Conservation (phyloP, 2,888 invertebrate species). For the Stegophylla sp. region DNA sequence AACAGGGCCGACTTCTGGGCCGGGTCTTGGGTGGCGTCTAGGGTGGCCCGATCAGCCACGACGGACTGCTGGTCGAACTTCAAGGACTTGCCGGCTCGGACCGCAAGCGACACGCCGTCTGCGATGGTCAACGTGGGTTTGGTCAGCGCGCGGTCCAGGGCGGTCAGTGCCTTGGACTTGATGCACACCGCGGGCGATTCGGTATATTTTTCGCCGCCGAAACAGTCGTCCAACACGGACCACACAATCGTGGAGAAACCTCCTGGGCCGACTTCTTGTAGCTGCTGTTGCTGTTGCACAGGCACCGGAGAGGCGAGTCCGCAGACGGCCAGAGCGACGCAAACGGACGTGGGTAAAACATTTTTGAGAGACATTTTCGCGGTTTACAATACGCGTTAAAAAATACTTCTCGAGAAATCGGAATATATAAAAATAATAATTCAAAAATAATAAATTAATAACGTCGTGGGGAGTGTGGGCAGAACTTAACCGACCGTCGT, state of each 20-base stretch:
- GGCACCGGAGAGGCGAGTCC: background rate
- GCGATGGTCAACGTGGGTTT: constrained; percentile 7
- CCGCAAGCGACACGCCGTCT: constrained; percentile 36
- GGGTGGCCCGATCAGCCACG: constrained; percentile 54
- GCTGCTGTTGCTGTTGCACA: background rate
- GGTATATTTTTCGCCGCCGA: constrained; percentile 36
- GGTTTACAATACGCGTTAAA: too few relatives aligned
- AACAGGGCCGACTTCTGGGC: constrained; percentile 28
- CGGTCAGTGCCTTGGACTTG: constrained; percentile 50
- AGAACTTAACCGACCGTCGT: background rate
- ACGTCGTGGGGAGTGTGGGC: too few relatives aligned
- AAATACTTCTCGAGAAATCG: too few relatives aligned
- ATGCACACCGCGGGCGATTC: constrained; percentile 30
- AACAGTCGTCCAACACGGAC: constrained; percentile 48
- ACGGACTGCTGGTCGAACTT: constrained; percentile 46
- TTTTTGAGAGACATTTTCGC: background rate
- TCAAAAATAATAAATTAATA: too few relatives aligned
- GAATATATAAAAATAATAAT: too few relatives aligned
- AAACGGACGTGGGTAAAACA: background rate
- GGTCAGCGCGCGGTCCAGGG: constrained; percentile 24
- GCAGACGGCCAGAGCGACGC: background rate
- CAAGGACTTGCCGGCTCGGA: constrained; percentile 48
- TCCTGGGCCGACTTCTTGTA: background rate
- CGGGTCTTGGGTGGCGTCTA: constrained; percentile 37
- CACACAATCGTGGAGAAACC: constrained; percentile 14